Base-by-base conservation (phyloP, 2,113 vertebrate species). In the Brachirus orientalis region DNA sequence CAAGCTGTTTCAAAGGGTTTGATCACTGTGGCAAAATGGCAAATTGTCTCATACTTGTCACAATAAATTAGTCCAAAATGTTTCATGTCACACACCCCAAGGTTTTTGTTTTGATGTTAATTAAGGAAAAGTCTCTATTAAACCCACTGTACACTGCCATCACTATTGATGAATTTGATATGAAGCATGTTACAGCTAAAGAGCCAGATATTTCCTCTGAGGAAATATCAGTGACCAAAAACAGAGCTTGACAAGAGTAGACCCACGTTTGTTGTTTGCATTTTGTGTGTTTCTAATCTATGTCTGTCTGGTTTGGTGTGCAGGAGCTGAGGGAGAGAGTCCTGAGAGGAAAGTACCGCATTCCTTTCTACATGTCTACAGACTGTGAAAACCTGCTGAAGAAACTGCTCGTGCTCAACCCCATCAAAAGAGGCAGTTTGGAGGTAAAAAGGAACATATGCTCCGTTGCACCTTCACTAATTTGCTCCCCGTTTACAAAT, bases 321-420 rank as follows among this genome's bases (percentile, higher is more conserved):
- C 68, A 98, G 97, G 97, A 99, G 81, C 91, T 99, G 60, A 94
- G 97, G 80, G 97, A 99, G 77, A 91, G 97, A 56, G 97, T 99
- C 38, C 89, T 99, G 50, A 88, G 96, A 16, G 97, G 97, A 46
- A 98, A 99, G 84, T 99, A 99, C 77, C 96, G 97, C n/a, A 98
- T 99, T 82, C 97, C 97, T 0, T 99, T 98, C 93, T 99, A 99
- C 70, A 98, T 99, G 97, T 99, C 97, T 84, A 99, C 96, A 57
- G 97, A 99, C 95, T 99, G 97, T 92, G 97, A 99, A 93, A 99
- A 99, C 88, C 93, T 99, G 4, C 95, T 99, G 51, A 99, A 98
- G 91, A 98, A 96, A 72, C 91, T 99, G 0, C 90, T 99, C 20
- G 97, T 98, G 50, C 92, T 99, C 81, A 98, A 99, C 80, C 97